phyloP scores from a whole-genome alignment of 2,888 invertebrate genomes.

The Noctua fimbriata region DNA sequence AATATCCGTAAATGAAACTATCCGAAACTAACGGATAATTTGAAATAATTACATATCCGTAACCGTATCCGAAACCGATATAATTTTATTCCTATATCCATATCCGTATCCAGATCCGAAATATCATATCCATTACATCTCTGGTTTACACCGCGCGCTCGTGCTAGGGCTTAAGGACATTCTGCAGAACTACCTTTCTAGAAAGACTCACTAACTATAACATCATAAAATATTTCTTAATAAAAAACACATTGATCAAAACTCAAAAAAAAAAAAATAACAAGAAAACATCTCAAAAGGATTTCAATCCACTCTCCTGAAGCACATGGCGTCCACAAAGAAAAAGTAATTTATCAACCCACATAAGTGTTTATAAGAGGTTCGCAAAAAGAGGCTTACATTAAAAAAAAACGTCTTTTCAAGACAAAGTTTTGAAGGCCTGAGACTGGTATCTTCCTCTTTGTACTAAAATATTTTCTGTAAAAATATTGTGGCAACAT shows the following conservation, averaged over 20 bases:
- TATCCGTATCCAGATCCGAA: too few species aligned
- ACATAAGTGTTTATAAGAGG: slow-evolving; percentile 63
- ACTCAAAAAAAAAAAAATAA: slow-evolving; percentile 19
- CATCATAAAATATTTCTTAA: not conserved
- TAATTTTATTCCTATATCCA: too few species aligned
- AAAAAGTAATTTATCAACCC: slow-evolving; percentile 66
- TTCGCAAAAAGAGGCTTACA: slow-evolving; percentile 48
- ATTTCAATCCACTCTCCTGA: slow-evolving; percentile 54
- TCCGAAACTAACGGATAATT: too few species aligned
- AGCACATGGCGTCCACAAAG: slow-evolving; percentile 51
- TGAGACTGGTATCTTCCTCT: slow-evolving; percentile 27
- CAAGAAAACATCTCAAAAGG: slow-evolving; percentile 35
- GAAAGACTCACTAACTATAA: not conserved
- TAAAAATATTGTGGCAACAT: slow-evolving; percentile 9
- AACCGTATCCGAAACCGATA: too few species aligned
- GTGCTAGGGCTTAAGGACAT: too few species aligned
- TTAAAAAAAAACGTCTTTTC: slow-evolving; percentile 50
- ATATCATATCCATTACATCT: too few species aligned
- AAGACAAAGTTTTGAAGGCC: slow-evolving; percentile 52
- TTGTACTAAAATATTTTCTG: slow-evolving; percentile 17
- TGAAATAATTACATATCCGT: too few species aligned
- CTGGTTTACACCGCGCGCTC: too few species aligned
- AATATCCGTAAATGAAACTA: too few species aligned
- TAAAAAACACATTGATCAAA: slow-evolving; percentile 39
- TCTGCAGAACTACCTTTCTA: not conserved